These are phyloP conservation scores for Sminthopsis crassicaudata DNA, from an alignment of 2,113 vertebrate species.

Conservation along the genomic window DNA sequence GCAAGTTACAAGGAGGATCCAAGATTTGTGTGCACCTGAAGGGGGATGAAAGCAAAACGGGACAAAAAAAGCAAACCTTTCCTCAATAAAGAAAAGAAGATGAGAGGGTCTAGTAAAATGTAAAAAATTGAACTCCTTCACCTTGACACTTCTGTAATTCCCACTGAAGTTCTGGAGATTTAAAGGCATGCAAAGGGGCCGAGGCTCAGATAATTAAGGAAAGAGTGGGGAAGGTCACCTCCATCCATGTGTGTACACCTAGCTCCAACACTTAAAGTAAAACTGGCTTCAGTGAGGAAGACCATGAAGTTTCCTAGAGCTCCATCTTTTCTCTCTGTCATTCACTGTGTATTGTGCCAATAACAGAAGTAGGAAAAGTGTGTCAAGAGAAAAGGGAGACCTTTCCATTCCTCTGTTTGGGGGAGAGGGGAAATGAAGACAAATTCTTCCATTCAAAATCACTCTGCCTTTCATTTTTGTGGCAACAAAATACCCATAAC, in stretches of 20 bases:
- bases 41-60: not conserved
- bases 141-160: not conserved
- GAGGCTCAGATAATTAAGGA: not conserved
- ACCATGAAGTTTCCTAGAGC: slow-evolving; percentile 29
- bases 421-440: not conserved
- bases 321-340: slow-evolving; percentile 24
- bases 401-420: not conserved
- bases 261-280: slow-evolving; percentile 26
- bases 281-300: slow-evolving; percentile 13
- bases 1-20: slow-evolving; percentile 47
- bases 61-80: not conserved
- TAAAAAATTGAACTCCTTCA: not conserved
- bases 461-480: slow-evolving; percentile 50
- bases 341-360: slow-evolving; percentile 64
- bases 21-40: not conserved
- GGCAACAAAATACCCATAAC: slow-evolving; percentile 8
- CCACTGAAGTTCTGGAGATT: not conserved
- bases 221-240: not conserved
- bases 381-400: not conserved
- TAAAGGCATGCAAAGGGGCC: not conserved
- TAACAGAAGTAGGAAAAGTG: slow-evolving; percentile 4
- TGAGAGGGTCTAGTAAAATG: slow-evolving; percentile 23
- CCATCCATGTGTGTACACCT: not conserved
- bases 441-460: slow-evolving; percentile 57
- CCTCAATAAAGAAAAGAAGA: slow-evolving; percentile 31